Conservation (phyloP, 2,888 invertebrate genomes). For the Crioceris asparagi region DNA sequence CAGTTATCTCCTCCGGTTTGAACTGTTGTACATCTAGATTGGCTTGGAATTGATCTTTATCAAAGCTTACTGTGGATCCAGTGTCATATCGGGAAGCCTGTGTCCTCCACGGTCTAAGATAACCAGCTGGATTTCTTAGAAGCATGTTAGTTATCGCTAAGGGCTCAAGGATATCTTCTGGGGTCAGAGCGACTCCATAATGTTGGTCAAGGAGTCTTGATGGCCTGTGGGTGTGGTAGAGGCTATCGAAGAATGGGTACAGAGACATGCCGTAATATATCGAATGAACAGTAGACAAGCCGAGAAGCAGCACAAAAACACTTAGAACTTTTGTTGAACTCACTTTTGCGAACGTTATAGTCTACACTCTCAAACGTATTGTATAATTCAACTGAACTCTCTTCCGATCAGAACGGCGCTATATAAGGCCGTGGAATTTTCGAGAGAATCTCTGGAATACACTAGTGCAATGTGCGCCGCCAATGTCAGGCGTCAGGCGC, state of each 20-base stretch:
- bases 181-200: conserved; percentile 1
- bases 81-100: conserved; percentile 10
- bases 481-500: no score
- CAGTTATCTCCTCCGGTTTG: conserved; percentile 16
- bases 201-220: conserved; percentile 3
- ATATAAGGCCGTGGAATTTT: no score
- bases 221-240: background rate
- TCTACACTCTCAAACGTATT: no score
- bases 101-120: conserved; percentile 1
- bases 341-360: no score
- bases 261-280: conserved; percentile 1
- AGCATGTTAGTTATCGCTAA: background rate
- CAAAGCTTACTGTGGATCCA: conserved; percentile 30
- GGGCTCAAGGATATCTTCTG: conserved; percentile 3
- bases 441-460: no score
- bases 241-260: background rate
- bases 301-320: no score
- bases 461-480: no score
- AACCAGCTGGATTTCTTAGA: conserved; percentile 3
- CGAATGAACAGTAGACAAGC: no score
- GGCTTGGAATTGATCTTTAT: conserved; percentile 53
- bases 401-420: no score
- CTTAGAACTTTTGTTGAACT: no score
- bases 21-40: conserved; percentile 17
- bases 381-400: no score